Evolutionary conservation across 2,888 invertebrate genomes (phyloP).

Genomic region (Cotesia congregata): DNA sequence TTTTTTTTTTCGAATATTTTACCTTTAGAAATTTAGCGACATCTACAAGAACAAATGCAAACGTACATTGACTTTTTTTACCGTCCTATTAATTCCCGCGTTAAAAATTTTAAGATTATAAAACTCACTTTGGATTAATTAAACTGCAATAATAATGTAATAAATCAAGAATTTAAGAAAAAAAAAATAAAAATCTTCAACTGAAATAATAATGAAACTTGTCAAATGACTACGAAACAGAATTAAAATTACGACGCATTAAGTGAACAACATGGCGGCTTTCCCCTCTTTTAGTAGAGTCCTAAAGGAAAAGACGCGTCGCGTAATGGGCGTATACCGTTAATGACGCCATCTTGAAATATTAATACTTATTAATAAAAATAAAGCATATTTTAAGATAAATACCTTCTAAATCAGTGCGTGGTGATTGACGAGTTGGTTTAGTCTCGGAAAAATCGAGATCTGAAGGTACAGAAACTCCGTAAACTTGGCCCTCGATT

Average conservation of each 20-base stretch:
- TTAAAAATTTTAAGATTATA: conserved; percentile 48
- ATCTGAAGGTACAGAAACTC: conserved; percentile 51
- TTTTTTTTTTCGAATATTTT: conserved; percentile 4
- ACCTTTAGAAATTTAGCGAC: conserved; percentile 17
- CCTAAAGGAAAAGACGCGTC: conserved; percentile 51
- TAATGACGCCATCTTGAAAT: conserved; percentile 64
- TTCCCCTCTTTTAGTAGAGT: conserved; percentile 45
- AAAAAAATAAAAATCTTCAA: neutral
- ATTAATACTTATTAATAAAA: conserved; percentile 54
- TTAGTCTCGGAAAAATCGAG: conserved; percentile 57
- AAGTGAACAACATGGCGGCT: conserved; percentile 63
- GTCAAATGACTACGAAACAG: conserved; percentile 13
- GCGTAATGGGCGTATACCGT: conserved; percentile 54
- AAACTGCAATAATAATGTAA: neutral
- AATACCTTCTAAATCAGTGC: conserved; percentile 66
- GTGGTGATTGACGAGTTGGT: conserved; percentile 51
- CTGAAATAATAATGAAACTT: neutral
- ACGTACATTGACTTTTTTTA: conserved; percentile 43
- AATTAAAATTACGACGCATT: conserved; percentile 53
- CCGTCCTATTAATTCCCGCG: conserved; percentile 58
- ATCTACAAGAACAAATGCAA: conserved; percentile 21
- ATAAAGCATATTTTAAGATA: conserved; percentile 58
- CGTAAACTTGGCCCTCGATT: conserved; percentile 61
- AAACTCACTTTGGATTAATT: conserved; percentile 4
- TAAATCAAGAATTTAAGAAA: conserved; percentile 33